Conservation (phyloP, 2,888 invertebrate species). For the Heliothis peltigera region DNA sequence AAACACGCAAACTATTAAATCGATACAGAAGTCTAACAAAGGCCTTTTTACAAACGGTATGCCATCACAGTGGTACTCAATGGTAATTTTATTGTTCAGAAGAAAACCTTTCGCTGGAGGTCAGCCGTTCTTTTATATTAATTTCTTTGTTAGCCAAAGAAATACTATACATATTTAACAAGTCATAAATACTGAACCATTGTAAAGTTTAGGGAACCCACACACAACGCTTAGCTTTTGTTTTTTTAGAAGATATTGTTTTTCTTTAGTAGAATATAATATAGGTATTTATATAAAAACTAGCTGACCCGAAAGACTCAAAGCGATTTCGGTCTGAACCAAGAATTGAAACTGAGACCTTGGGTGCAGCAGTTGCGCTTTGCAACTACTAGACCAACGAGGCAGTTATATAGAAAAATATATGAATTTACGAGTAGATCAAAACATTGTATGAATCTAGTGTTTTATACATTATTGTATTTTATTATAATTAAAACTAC, state of each 20-base stretch:
- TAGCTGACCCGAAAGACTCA: too few species aligned
- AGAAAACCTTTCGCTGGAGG: constrained; percentile 9
- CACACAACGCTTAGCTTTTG: not conserved
- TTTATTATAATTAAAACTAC: too few species aligned
- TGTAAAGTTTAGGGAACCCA: not conserved
- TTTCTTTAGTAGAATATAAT: too few species aligned
- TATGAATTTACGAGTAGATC: too few species aligned
- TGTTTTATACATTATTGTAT: too few species aligned
- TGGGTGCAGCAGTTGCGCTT: too few species aligned
- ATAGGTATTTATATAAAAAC: too few species aligned
- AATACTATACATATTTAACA: constrained; percentile 20
- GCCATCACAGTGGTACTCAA: not conserved
- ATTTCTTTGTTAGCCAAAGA: constrained; percentile 12
- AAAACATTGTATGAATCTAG: too few species aligned
- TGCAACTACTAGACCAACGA: too few species aligned
- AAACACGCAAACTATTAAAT: not conserved
- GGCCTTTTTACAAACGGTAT: constrained; percentile 3
- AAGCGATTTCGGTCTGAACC: too few species aligned
- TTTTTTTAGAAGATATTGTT: not conserved
- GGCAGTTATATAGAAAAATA: too few species aligned
- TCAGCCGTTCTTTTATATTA: not conserved
- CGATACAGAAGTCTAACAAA: not conserved
- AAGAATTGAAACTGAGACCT: too few species aligned
- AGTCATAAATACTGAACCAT: constrained; percentile 10
- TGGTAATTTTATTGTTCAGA: constrained; percentile 20